phyloP scores from a whole-genome alignment of 2,888 invertebrate genomes.

The Rhogogaster chlorosoma region DNA sequence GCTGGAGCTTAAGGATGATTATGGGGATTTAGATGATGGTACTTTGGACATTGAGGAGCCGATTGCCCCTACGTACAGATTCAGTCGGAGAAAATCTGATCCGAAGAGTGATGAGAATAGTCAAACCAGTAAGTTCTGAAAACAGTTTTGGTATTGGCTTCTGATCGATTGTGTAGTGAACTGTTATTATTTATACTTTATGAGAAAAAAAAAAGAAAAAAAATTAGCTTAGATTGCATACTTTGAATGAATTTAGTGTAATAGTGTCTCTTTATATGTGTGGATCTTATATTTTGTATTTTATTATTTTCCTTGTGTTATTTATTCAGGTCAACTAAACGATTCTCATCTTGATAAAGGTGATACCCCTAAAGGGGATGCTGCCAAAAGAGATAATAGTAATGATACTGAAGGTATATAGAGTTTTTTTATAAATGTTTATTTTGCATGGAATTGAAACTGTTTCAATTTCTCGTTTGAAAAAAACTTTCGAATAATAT shows the following conservation, averaged over 20 bases:
- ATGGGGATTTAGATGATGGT: slow-evolving; percentile 72
- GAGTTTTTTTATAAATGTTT: slow-evolving; percentile 56
- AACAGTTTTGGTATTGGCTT: background rate
- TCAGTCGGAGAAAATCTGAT: slow-evolving; percentile 72
- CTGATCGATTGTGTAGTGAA: slow-evolving; percentile 31
- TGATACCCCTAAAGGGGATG: slow-evolving; percentile 71
- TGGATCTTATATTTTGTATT: slow-evolving; percentile 37
- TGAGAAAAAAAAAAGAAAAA: background rate
- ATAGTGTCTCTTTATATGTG: slow-evolving; percentile 17
- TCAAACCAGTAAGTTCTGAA: slow-evolving; percentile 71
- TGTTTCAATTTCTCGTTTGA: slow-evolving; percentile 12
- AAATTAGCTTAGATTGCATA: slow-evolving; percentile 13
- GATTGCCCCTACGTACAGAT: slow-evolving; percentile 70
- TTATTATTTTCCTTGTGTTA: slow-evolving; percentile 63
- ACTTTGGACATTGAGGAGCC: slow-evolving; percentile 72
- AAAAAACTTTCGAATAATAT: background rate
- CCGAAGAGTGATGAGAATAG: slow-evolving; percentile 72
- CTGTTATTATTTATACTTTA: background rate
- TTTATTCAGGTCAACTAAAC: slow-evolving; percentile 73
- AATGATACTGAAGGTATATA: slow-evolving; percentile 73
- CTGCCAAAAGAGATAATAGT: slow-evolving; percentile 72
- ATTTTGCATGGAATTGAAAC: slow-evolving; percentile 19
- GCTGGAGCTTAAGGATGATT: slow-evolving; percentile 70
- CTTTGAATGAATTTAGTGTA: slow-evolving; percentile 33
- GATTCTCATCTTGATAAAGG: slow-evolving; percentile 73